Evolutionary conservation across 35 echinoderm and acorn worm species (phyloP), one percentile per base, ranked within the genome.

Genomic region (Patiria miniata): DNA sequence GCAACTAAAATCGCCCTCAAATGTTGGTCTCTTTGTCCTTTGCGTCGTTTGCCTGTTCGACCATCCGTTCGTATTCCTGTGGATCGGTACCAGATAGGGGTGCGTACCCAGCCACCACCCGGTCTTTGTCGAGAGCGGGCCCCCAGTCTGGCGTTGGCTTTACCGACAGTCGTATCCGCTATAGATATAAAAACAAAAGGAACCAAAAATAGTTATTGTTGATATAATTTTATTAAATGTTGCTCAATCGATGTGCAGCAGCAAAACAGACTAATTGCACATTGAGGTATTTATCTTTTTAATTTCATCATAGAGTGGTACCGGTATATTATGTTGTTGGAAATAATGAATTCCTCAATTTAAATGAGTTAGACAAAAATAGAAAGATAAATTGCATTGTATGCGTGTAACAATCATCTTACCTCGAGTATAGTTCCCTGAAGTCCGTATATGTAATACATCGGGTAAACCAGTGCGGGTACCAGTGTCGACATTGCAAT

Each of bases 71-170:
- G 26, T 23, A 73, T 9, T 73, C 65, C 65, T 60, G 19, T 1
- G 65, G 19, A 30, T 73, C 65, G 29, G 22, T 73, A 32, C 30
- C 16, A 51, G 68, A 50, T 29, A 90, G 83, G 1, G 87, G 82
- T 7, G 36, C 76, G 86, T 94, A 99, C 7, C 92, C 96, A 5
- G 93, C 89, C 36, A 42, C 77, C 18, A 91, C 53, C 10, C 96
- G 89, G 59, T 99, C 39, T 2, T 87, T 82, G 54, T 99, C 89
- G 0, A 95, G 50, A 0, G 86, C 84, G 32, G 96, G 96, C 33
- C 96, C 96, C 96, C 96, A 99, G 44, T 91, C 89, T 37, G 78
- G 26, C 18, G 89, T 84, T 33, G 96, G 96, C 52, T 92, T 92
- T 38, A 95, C 19, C 33, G 89, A 60, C 15, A 82, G 60, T 40